Evolutionary conservation across 2,888 invertebrate genomes (phyloP), one percentile per base, ranked within the genome.

Genomic region (Caenorhabditis uteleia): DNA sequence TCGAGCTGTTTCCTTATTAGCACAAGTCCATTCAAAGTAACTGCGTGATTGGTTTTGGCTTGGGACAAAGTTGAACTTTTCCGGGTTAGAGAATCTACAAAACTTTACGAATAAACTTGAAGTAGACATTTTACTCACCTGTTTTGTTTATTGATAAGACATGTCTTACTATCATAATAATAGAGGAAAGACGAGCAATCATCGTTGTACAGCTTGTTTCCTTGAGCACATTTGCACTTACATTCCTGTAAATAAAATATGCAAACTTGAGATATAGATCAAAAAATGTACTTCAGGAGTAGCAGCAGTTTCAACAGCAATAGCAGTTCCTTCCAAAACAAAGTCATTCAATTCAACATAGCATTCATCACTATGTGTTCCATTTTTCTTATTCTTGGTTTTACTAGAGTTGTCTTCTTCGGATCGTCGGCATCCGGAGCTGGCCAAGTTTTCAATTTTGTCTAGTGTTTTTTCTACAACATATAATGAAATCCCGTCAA

Each of bases 81-180:
- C 77, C 1, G 82, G 78, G 46, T 79, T 76, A 8, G 80, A 77
- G 59, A 77, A 74, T 42, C 77, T 75, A 44, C 18, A 60, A 27
- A 39, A 20, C 12, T 27, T 27, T 10, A 20, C 38, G 2, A 29
- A 49, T 18, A 3, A 34, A 14, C 16, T 18, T 14, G 1, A 33
- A 48, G 26, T 23, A 8, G 29, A 10, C 6, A 2, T 12, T 10
- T 25, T 3, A 34, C 16, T 38, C 7, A 75, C 75, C 82, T 60
- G 47, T 83, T 83, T 43, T 80, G 77, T 56, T 77, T 76, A 68
- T 76, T 82, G n/a, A 82, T 68, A 14, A 82, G 66, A 57, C 82
- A 82, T 7, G 79, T 81, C 21, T 73, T 59, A 21, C 78, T 77
- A 26, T 81, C 80, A 46, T 72, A 80, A 51, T 80, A 82, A 68